Conservation (phyloP, 2,113 vertebrate genomes). For the Synodontis membranacea region DNA sequence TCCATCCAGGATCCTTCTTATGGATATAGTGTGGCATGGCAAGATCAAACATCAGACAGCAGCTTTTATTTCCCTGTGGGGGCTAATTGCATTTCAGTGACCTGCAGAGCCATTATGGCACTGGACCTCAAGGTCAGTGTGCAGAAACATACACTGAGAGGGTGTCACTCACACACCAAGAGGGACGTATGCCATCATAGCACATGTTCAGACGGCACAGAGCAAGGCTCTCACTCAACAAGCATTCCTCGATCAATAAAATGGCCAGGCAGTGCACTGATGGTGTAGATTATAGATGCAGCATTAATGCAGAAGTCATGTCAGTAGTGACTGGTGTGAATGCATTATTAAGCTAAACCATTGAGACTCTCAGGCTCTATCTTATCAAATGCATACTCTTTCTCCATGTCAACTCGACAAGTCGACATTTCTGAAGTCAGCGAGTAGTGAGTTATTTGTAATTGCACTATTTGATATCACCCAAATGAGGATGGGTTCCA, state of each 20-base stretch:
- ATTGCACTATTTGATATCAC: no score
- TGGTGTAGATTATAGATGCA: background rate
- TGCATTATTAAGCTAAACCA: background rate
- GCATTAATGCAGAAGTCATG: background rate
- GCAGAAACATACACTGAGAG: background rate
- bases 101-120: conserved; percentile 44
- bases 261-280: background rate
- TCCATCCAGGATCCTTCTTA: conserved; percentile 10
- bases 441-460: no score
- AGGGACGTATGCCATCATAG: background rate
- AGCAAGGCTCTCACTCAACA: background rate
- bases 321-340: background rate
- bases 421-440: background rate
- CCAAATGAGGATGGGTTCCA: no score
- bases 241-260: background rate
- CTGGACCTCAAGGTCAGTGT: conserved; percentile 30
- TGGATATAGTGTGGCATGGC: conserved; percentile 5
- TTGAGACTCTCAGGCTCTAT: background rate
- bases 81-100: conserved; percentile 57
- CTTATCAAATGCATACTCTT: background rate
- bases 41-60: conserved; percentile 43
- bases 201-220: conserved; percentile 1
- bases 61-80: conserved; percentile 42
- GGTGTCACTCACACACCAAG: background rate
- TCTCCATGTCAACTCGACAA: background rate